These are phyloP conservation scores for Psix sp. DNA, from an alignment of 1,140 invertebrate genomes.

Conservation along the genomic window DNA sequence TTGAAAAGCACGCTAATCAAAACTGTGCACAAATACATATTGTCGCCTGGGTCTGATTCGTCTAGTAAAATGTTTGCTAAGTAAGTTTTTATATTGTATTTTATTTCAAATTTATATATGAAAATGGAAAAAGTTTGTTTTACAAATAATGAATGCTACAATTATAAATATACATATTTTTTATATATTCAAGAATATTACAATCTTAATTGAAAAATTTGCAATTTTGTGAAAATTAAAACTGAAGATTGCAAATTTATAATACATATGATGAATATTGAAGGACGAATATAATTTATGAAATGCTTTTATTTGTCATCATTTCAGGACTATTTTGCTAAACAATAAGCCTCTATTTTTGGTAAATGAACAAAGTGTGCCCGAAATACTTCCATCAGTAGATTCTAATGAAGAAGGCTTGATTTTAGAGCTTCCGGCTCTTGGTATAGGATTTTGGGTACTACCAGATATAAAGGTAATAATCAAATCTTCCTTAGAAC, in stretches of 20 bases:
- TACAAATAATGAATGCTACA: no score
- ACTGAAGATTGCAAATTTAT: neutral
- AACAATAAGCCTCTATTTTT: constrained; percentile 75
- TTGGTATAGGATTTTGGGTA: constrained; percentile 80
- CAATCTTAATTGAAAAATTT: no score
- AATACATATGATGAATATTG: no score
- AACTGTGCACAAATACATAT: constrained; percentile 67
- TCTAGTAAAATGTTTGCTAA: constrained; percentile 67
- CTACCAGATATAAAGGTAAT: constrained; percentile 77
- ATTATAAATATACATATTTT: no score
- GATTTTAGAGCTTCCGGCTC: constrained; percentile 75
- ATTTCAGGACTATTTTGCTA: constrained; percentile 76
- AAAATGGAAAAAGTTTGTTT: no score
- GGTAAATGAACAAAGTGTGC: constrained; percentile 70
- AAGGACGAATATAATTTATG: no score
- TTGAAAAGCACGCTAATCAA: constrained; percentile 65
- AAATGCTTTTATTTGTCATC: neutral
- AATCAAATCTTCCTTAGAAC: neutral
- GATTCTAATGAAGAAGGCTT: constrained; percentile 72
- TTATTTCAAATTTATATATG: no score
- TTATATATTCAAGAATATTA: no score
- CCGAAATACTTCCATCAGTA: constrained; percentile 75
- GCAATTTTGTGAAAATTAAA: no score
- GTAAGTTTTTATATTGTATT: constrained; percentile 63
- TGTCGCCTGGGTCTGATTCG: constrained; percentile 65